phyloP scores from a whole-genome alignment of 2,888 invertebrate genomes.

The Hyposoter dolosus region DNA sequence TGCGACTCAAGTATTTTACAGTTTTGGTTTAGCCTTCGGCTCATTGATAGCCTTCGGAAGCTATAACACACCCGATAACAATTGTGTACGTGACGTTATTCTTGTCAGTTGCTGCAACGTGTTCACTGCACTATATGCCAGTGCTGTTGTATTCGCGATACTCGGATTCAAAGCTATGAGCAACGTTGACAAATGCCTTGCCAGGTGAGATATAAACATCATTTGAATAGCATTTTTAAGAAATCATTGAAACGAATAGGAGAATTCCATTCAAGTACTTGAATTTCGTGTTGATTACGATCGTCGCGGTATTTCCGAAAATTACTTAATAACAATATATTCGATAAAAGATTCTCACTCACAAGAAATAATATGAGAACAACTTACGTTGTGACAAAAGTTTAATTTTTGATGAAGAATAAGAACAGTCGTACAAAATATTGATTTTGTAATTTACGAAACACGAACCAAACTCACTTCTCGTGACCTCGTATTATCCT shows the following conservation, averaged over 20 bases:
- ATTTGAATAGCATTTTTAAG: not conserved
- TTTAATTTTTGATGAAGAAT: not conserved
- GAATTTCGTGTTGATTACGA: not conserved
- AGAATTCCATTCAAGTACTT: too few relatives aligned
- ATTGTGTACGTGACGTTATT: conserved; percentile 96
- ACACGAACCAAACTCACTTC: conserved; percentile 27
- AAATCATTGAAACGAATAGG: too few relatives aligned
- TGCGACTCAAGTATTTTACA: conserved; percentile 98
- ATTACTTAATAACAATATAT: not conserved
- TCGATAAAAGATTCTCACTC: not conserved
- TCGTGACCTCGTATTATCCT: conserved; percentile 56
- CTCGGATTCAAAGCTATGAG: conserved; percentile 98
- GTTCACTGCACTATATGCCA: conserved; percentile 97
- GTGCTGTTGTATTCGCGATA: conserved; percentile 97
- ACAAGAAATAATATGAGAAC: not conserved
- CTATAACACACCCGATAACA: conserved; percentile 97
- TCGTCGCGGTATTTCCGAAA: not conserved
- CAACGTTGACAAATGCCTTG: conserved; percentile 94
- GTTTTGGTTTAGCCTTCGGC: conserved; percentile 96
- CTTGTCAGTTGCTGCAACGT: conserved; percentile 97
- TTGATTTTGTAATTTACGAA: conserved; percentile 52
- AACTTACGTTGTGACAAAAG: not conserved
- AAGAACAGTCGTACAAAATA: conserved; percentile 35
- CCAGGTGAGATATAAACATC: conserved; percentile 86
- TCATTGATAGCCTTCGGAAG: conserved; percentile 98